These are phyloP conservation scores for Heterochromis multidens DNA, from an alignment of 2,113 vertebrate species.

Conservation along the genomic window DNA sequence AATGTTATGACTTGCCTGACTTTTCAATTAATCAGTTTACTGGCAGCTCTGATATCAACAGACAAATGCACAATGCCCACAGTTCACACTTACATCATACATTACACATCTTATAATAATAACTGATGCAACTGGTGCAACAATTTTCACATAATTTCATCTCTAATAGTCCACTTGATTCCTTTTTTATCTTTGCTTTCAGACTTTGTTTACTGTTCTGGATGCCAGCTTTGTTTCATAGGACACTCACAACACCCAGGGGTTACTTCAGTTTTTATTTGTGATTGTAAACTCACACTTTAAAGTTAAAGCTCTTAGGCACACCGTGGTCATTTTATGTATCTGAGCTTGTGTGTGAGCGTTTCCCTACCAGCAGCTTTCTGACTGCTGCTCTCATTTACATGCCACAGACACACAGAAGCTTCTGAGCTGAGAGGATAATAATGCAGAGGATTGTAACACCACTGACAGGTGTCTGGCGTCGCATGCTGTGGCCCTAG, in stretches of 20 bases:
- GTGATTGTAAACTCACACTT: neutral
- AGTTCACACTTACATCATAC: neutral
- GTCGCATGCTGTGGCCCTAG: neutral
- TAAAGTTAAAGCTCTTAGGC: neutral
- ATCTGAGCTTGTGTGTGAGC: neutral
- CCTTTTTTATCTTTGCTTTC: neutral
- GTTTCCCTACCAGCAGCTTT: neutral
- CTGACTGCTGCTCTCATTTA: neutral
- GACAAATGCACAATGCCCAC: neutral
- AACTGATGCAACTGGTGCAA: conserved; percentile 18
- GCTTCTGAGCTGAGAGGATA: neutral
- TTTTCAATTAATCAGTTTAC: neutral
- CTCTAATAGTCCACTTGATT: neutral
- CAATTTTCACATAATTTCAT: conserved; percentile 8
- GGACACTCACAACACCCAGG: neutral
- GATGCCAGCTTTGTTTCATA: neutral
- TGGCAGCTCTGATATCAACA: neutral
- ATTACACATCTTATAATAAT: neutral
- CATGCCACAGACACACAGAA: neutral
- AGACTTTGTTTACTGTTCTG: neutral
- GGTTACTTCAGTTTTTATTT: neutral
- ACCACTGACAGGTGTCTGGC: neutral
- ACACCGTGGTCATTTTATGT: neutral
- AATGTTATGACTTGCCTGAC: neutral
- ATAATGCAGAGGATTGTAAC: neutral